Percentiles rank a stretch among this genome's conserved stretches.
Evolutionary conservation across 2,888 invertebrate genomes (phyloP).

Genomic region (Cremastinae sp.): DNA sequence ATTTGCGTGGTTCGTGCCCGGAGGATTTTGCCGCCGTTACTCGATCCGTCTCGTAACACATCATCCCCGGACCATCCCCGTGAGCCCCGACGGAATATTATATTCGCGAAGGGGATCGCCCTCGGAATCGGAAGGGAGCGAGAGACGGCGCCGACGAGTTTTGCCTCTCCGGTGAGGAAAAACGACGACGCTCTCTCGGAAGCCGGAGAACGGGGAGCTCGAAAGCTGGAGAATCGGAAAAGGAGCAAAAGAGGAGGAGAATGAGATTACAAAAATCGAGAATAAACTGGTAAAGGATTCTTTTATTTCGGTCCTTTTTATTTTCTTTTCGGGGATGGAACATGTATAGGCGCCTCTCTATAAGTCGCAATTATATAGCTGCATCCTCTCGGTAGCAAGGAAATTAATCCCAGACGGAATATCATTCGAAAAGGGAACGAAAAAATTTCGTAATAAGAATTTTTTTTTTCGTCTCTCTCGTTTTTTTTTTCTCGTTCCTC

Average conservation of each 20-base stretch:
- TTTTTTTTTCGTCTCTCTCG: slow-evolving; percentile 57
- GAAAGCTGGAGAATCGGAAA: slow-evolving; percentile 9
- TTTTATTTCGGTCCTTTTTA: too few relatives aligned
- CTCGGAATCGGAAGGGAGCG: slow-evolving; percentile 5
- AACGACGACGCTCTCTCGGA: slow-evolving; percentile 32
- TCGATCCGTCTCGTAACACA: slow-evolving; percentile 23
- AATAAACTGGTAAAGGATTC: background rate
- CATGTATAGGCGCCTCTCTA: slow-evolving; percentile 58
- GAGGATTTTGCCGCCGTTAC: slow-evolving; percentile 66
- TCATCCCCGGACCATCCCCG: slow-evolving; percentile 59
- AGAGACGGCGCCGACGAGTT: slow-evolving; percentile 1
- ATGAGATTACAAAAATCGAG: slow-evolving; percentile 5
- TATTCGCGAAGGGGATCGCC: slow-evolving; percentile 62
- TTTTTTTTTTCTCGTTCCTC: background rate
- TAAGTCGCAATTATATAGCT: slow-evolving; percentile 71
- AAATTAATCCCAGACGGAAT: slow-evolving; percentile 69
- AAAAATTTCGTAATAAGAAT: slow-evolving; percentile 67
- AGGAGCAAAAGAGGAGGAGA: slow-evolving; percentile 1
- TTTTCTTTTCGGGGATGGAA: slow-evolving; percentile 27
- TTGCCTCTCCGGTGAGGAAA: slow-evolving; percentile 17
- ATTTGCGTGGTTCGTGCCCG: slow-evolving; percentile 76
- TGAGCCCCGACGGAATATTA: slow-evolving; percentile 61
- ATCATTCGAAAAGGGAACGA: slow-evolving; percentile 30
- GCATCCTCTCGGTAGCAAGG: slow-evolving; percentile 41
- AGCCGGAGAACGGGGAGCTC: slow-evolving; percentile 15